These are phyloP conservation scores for Vireo griseus DNA, from an alignment of 2,797 vertebrate species.

Conservation along the genomic window DNA sequence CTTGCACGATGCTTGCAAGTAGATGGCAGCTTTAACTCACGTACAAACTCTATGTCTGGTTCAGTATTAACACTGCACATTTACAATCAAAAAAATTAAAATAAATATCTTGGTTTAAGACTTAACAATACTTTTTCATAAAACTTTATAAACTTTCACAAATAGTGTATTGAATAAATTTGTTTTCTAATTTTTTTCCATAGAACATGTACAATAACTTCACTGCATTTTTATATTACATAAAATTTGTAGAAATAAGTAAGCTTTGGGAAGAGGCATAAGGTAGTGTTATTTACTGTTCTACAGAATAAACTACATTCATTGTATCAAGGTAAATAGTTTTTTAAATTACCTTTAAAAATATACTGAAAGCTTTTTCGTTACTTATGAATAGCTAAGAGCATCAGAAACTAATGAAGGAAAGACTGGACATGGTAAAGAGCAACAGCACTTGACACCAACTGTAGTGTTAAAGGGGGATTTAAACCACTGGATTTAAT, in stretches of 20 bases:
- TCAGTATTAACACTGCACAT: neutral
- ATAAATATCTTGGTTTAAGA: neutral
- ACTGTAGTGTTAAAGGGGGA: neutral
- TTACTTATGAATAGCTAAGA: neutral
- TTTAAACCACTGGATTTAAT: neutral
- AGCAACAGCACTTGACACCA: neutral
- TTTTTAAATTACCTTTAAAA: neutral
- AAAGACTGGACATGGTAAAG: neutral
- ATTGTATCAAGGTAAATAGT: neutral
- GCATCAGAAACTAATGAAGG: neutral
- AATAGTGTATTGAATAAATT: neutral
- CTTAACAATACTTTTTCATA: neutral
- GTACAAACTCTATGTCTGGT: neutral
- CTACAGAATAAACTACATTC: neutral
- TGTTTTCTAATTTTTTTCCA: neutral
- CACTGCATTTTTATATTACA: neutral
- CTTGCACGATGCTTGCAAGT: neutral
- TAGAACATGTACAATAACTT: neutral
- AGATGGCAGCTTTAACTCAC: slow-evolving; percentile 26
- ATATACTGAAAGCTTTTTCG: accelerated
- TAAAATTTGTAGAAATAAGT: neutral
- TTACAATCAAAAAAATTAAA: neutral
- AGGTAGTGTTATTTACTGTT: neutral
- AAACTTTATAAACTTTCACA: neutral
- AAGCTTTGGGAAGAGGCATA: neutral